Base-by-base conservation (phyloP, 2,113 vertebrate genomes). In the Lepisosteus osseus region DNA sequence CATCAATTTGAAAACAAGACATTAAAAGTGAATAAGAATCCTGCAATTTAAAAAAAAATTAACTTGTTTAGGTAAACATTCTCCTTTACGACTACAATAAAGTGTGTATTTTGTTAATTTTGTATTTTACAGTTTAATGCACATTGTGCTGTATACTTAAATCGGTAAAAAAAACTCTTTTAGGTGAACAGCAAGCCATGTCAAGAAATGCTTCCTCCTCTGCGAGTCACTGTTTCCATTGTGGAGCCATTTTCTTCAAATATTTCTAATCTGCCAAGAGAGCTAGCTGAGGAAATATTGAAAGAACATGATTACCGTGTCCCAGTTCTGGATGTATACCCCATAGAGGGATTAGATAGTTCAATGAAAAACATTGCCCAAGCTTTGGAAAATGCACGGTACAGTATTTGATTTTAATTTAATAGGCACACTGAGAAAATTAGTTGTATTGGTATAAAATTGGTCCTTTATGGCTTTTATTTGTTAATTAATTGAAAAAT, bases 171-270 rank as follows among this genome's bases (percentile, higher is more conserved):
- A 29, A 29, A 51, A 51, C 9, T 51, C 5, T 78, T 70, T 43
- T 62, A 86, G 84, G 82, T 88, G 44, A 82, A 77, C 42, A 86
- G 78, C 74, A 83, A 83, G 55, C 76, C 70, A 13, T 65, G 12
- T 59, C 80, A 82, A 65, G 80, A 74, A 68, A 77, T 78, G 63
- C 71, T 54, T 0, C 72, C 79, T 71, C 83, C 77, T 65, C 87
- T 89, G 70, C 87, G 79, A 80, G 79, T 81, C 15, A 80, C 76
- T 0, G 8, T 82, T 55, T 76, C 81, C 70, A 74, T 88, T 71
- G 85, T 74, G 17, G 85, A 91, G 72, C 83, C 82, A 1, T 86
- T 86, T 76, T 85, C 86, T 44, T 88, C 83, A 44, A 83, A 85
- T 68, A 83, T 88, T 69, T 80, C 85, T 65, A 90, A 86, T 65